Evolutionary conservation across 2,888 invertebrate genomes (phyloP).

Genomic region (Elysia crispata): DNA sequence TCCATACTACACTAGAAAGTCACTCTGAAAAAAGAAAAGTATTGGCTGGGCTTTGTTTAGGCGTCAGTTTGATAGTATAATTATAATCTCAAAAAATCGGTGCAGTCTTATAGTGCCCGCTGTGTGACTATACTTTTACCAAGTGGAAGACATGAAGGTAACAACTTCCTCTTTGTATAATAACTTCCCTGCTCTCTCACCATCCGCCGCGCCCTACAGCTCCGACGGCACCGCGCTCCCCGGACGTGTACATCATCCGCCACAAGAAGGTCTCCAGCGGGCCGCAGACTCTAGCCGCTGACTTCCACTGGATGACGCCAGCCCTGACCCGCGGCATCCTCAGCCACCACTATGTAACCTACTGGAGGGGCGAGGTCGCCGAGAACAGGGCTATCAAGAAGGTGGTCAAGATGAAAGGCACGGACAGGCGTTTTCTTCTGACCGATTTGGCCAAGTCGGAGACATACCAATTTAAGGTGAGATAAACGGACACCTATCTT

Average conservation of each 20-base stretch:
- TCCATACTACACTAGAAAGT: too few species aligned
- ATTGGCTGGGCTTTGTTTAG: too few species aligned
- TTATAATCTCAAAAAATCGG: too few species aligned
- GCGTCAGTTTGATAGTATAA: too few species aligned
- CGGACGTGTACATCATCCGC: constrained; percentile 85
- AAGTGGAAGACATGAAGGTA: too few species aligned
- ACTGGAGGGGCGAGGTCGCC: constrained; percentile 57
- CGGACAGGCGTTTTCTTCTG: constrained; percentile 65
- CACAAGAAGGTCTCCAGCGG: constrained; percentile 65
- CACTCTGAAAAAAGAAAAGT: too few species aligned
- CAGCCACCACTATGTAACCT: constrained; percentile 83
- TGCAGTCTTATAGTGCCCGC: too few species aligned
- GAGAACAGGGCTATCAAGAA: constrained; percentile 44
- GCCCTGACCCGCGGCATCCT: constrained; percentile 86
- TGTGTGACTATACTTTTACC: too few species aligned
- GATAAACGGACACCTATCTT: neutral
- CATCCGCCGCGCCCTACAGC: constrained; percentile 73
- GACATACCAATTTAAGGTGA: constrained; percentile 68
- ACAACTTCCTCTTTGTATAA: too few species aligned
- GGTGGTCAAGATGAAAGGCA: constrained; percentile 51
- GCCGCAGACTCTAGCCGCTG: constrained; percentile 79
- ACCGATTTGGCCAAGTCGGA: constrained; percentile 59
- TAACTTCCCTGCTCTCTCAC: too few species aligned
- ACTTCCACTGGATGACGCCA: constrained; percentile 90
- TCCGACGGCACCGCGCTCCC: constrained; percentile 86